Percentiles rank a stretch among this genome's conserved stretches.
phyloP scores from a whole-genome alignment of 64 coral and sea anemone species.

The Anthopleura sola region DNA sequence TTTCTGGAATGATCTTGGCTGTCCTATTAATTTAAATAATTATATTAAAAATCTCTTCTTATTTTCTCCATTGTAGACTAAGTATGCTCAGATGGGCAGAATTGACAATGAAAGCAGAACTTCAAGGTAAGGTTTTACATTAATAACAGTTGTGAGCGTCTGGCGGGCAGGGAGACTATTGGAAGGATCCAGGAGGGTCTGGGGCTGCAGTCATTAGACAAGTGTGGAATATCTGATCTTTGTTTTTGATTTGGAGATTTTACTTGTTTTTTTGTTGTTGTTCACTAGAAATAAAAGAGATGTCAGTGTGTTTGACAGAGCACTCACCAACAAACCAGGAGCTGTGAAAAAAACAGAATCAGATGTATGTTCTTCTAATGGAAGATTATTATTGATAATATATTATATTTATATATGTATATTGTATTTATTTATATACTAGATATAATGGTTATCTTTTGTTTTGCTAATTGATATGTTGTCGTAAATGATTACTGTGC shows the following conservation, averaged over 20 bases:
- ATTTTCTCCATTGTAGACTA: constrained; percentile 9
- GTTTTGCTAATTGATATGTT: background rate
- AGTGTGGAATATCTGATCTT: too few species aligned
- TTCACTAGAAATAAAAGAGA: constrained; percentile 55
- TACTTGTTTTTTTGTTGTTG: background rate
- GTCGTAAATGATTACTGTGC: too few species aligned
- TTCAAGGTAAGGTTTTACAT: background rate
- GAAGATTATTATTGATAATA: background rate
- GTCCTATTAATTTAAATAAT: too few species aligned
- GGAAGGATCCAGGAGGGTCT: too few species aligned
- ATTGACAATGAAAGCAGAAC: constrained; percentile 27
- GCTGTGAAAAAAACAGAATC: constrained; percentile 46
- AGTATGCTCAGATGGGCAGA: constrained; percentile 24
- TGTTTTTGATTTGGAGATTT: too few species aligned
- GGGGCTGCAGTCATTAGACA: too few species aligned
- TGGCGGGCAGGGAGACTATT: too few species aligned
- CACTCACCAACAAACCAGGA: constrained; percentile 63
- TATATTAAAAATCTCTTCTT: background rate
- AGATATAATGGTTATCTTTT: too few species aligned
- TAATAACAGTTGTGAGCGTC: background rate
- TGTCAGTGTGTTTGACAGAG: constrained; percentile 64
- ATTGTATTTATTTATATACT: too few species aligned
- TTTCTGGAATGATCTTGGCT: too few species aligned
- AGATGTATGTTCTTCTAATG: constrained; percentile 30
- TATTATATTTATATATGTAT: too few species aligned